phyloP scores from a whole-genome alignment of 2,113 vertebrate species.

The Pseudorhombus dupliciocellatus region DNA sequence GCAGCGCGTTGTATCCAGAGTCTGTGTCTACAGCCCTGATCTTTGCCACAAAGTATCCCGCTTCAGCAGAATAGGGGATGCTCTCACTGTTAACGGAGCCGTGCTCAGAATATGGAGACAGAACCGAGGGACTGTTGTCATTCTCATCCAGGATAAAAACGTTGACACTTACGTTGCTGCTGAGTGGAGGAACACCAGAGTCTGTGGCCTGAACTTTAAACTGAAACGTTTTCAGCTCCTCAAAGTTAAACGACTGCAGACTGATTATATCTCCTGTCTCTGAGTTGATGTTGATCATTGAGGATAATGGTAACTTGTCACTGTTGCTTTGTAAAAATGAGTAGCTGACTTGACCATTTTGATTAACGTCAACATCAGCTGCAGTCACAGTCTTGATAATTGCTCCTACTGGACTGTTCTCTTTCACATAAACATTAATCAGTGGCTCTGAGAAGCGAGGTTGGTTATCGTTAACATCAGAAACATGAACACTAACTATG shows the following conservation, averaged over 20 bases:
- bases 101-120: slow-evolving; percentile 62
- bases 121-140: slow-evolving; percentile 65
- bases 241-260: slow-evolving; percentile 85
- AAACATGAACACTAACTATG: slow-evolving; percentile 48
- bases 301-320: slow-evolving; percentile 68
- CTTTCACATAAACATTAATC: slow-evolving; percentile 60
- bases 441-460: slow-evolving; percentile 63
- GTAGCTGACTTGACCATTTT: slow-evolving; percentile 83
- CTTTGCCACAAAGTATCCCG: slow-evolving; percentile 84
- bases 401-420: slow-evolving; percentile 65
- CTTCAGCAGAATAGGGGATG: slow-evolving; percentile 78
- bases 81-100: slow-evolving; percentile 66
- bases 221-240: slow-evolving; percentile 79
- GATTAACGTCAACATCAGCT: slow-evolving; percentile 34
- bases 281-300: slow-evolving; percentile 81
- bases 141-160: slow-evolving; percentile 75
- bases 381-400: slow-evolving; percentile 47
- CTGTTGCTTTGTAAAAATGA: slow-evolving; percentile 66
- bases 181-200: slow-evolving; percentile 82
- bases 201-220: slow-evolving; percentile 85
- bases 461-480: slow-evolving; percentile 84
- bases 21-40: slow-evolving; percentile 84
- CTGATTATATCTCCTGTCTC: slow-evolving; percentile 83
- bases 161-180: slow-evolving; percentile 74
- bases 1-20: slow-evolving; percentile 80